Evolutionary conservation across 2,797 vertebrate species (phyloP), one percentile per base, ranked within the genome.

Genomic region (Notolabrus celidotus): DNA sequence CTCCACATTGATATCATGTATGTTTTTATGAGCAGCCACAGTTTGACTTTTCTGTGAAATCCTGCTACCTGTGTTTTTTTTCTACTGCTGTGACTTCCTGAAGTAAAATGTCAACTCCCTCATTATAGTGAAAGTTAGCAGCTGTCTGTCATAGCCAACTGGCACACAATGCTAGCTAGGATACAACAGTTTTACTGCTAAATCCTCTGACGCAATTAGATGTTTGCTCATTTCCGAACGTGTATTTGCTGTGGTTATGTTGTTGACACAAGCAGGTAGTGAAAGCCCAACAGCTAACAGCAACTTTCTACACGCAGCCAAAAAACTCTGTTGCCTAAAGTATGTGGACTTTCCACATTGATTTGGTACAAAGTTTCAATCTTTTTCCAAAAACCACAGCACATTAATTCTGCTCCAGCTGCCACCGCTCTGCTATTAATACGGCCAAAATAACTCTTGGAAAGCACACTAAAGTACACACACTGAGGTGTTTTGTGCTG

Each of bases 71-170:
- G n/a, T n/a, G 29, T 49, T 29, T 29, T 4, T 31, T 6, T 7
- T 1, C 7, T 5, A 31, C 29, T 4, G 29, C 29, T 31, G 29
- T 31, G 31, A 7, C 29, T 7, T 7, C 29, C 7, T 31, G 29
- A 31, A 1, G 29, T 7, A 7, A 31, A 1, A 7, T 7, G 29
- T 31, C 29, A 31, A 7, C 7, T 6, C 29, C 29, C 31, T 7
- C 27, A 27, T 27, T 27, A 27, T 27, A 27, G 27, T 27, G 27
- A 27, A 27, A 27, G 29, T 31, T 31, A 4, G 64, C 51, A 71
- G 29, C 39, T 41, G 49, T 56, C 50, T 42, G 54, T 71, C 57
- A 49, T 22, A 11, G 19, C n/a, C 29, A 29, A 33, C 47, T 59
- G 31, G 39, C 41, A 56, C 55, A 41, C 25, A 55, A 25, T 31